Evolutionary conservation across 2,888 invertebrate species (phyloP), one percentile per base, ranked within the genome.

Genomic region (Cremastobaeus sp.): DNA sequence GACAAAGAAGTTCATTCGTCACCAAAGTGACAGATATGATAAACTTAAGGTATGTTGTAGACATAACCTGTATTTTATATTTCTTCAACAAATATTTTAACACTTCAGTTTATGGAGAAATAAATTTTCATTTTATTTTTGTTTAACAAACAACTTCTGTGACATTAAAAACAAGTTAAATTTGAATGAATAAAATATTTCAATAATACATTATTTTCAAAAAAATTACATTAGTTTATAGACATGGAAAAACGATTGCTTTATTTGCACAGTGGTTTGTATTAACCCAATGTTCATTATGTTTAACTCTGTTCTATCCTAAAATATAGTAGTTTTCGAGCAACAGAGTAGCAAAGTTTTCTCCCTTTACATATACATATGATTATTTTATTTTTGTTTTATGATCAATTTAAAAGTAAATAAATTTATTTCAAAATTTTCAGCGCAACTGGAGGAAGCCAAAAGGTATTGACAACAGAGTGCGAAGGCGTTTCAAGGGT

Each of bases 381-480:
- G n/a, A n/a, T n/a, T n/a, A n/a, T n/a, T n/a, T n/a, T n/a, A n/a
- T n/a, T n/a, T n/a, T n/a, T n/a, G n/a, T n/a, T n/a, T n/a, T n/a
- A n/a, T n/a, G n/a, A n/a, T n/a, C n/a, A n/a, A n/a, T n/a, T n/a
- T n/a, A n/a, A n/a, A n/a, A n/a, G 3, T 25, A 25, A 25, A 5
- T 25, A 5, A 5, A 25, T 14, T 11, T 32, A 2, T 35, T 15
- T 74, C 9, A 2, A 62, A 32, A 12, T 47, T 54, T 65, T 76
- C 17, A 96, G 96, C 92, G 95, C 81, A 97, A 96, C 92, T 99
- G 99, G 99, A 94, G 99, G 88, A 99, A 98, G 90, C 99, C 99
- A 14, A 98, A 98, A 91, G 99, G 99, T 96, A 99, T 99, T 89
- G 99, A 99, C 90, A 99, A 99, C 93, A 93, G 99, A 89, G 99